These are phyloP conservation scores for Charina bottae DNA, from an alignment of 2,113 vertebrate genomes.

Conservation along the genomic window DNA sequence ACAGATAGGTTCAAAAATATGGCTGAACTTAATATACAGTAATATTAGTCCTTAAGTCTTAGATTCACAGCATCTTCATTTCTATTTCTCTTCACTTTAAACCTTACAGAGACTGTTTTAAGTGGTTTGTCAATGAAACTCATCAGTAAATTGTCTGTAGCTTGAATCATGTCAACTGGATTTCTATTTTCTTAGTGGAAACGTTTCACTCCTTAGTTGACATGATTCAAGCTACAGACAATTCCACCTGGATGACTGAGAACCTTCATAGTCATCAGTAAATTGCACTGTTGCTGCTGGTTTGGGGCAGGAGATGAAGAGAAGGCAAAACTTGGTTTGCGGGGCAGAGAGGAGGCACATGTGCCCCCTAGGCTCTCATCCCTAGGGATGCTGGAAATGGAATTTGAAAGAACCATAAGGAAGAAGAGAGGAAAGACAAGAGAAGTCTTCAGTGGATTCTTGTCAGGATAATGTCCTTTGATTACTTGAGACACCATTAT, in stretches of 20 bases:
- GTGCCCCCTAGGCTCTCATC: background rate
- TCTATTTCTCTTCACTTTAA: background rate
- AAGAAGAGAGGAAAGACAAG: background rate
- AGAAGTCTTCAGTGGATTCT: background rate
- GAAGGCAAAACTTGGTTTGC: background rate
- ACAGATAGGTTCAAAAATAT: background rate
- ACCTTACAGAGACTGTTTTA: background rate
- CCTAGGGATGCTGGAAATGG: background rate
- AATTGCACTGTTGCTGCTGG: background rate
- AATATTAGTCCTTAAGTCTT: background rate
- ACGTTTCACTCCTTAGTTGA: no score
- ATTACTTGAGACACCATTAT: slow-evolving; percentile 23
- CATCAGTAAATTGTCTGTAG: background rate
- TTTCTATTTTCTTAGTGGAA: no score
- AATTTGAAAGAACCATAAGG: slow-evolving; percentile 6
- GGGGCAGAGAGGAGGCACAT: background rate
- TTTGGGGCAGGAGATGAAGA: slow-evolving; percentile 2
- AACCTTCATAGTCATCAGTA: no score
- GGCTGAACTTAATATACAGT: background rate
- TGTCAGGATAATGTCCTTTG: slow-evolving; percentile 45
- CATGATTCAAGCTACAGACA: no score
- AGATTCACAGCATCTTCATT: background rate
- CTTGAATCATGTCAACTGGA: no score
- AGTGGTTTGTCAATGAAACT: background rate
- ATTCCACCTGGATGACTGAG: no score